Conservation (phyloP, 2,888 invertebrate genomes). For the Eilema sororculum region DNA sequence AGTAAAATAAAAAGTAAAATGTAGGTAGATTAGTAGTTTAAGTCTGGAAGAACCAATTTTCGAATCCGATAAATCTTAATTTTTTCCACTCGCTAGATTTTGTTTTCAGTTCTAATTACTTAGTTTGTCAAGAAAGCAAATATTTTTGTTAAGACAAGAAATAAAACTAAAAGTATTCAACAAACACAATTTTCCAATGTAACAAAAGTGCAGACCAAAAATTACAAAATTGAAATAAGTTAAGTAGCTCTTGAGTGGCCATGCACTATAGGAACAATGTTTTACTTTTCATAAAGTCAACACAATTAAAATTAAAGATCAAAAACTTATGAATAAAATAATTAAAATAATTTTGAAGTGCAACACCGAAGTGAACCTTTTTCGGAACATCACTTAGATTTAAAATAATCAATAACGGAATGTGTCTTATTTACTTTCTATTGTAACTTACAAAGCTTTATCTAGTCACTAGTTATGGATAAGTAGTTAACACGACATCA, state of each 20-base stretch:
- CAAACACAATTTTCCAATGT: too few relatives aligned
- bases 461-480: conserved; percentile 64
- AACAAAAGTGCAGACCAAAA: background rate
- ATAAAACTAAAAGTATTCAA: too few relatives aligned
- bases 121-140: background rate
- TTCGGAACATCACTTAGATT: conserved; percentile 48
- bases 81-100: background rate
- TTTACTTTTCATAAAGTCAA: background rate
- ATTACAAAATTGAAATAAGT: background rate
- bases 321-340: background rate
- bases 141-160: too few relatives aligned
- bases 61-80: background rate
- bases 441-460: conserved; percentile 73
- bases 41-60: background rate
- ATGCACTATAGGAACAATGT: background rate
- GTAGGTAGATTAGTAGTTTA: background rate
- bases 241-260: background rate
- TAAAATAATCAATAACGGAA: conserved; percentile 60
- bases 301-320: background rate
- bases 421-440: conserved; percentile 57
- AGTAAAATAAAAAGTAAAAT: too few relatives aligned
- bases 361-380: conserved; percentile 52
- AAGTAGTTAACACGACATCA: conserved; percentile 78
- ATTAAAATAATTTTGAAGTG: conserved; percentile 17
- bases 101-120: background rate